These are phyloP conservation scores for Dioctria linearis DNA, from an alignment of 2,888 invertebrate genomes.

Conservation along the genomic window DNA sequence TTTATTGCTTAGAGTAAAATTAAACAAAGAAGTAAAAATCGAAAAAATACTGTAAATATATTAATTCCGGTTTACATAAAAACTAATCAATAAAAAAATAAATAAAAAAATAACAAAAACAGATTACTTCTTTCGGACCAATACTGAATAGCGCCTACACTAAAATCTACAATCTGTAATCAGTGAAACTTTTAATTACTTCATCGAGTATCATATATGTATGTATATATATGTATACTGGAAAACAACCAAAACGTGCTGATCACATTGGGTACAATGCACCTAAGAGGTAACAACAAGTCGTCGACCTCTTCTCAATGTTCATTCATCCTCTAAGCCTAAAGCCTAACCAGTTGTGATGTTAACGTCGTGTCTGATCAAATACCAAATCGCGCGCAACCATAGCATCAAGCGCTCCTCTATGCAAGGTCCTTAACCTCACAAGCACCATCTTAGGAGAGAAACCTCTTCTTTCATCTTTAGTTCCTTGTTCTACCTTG, in stretches of 20 bases:
- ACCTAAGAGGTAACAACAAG: slow-evolving; percentile 37
- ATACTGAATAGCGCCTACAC: slow-evolving; percentile 2
- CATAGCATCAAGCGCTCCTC: slow-evolving; percentile 28
- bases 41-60: too few species aligned
- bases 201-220: not conserved
- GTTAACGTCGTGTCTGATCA: slow-evolving; percentile 39
- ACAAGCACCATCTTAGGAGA: slow-evolving; percentile 1
- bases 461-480: slow-evolving; percentile 27
- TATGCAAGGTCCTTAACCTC: slow-evolving; percentile 50
- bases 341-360: slow-evolving; percentile 44
- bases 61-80: too few species aligned
- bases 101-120: too few species aligned
- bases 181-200: slow-evolving; percentile 31
- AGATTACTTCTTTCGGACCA: not conserved
- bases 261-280: not conserved
- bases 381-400: slow-evolving; percentile 35
- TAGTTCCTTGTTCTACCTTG: slow-evolving; percentile 45
- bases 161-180: slow-evolving; percentile 27
- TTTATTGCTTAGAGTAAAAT: too few species aligned
- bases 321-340: slow-evolving; percentile 49
- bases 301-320: slow-evolving; percentile 38
- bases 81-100: too few species aligned
- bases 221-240: not conserved
- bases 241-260: slow-evolving; percentile 10
- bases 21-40: too few species aligned